Evolutionary conservation across 2,797 vertebrate species (phyloP).

Genomic region (Coregonus sp.): DNA sequence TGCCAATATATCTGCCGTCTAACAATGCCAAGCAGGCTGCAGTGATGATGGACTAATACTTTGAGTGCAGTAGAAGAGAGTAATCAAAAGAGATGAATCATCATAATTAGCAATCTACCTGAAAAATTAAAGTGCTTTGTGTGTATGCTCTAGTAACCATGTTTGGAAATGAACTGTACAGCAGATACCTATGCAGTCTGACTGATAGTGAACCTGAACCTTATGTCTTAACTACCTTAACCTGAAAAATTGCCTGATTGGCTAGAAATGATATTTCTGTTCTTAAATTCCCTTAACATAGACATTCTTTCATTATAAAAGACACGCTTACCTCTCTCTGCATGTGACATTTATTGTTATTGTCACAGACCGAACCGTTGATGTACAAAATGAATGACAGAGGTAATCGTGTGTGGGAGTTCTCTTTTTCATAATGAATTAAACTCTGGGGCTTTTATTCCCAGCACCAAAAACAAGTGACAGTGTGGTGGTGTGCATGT

Average conservation of each 20-base stretch:
- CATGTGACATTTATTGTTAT: background rate
- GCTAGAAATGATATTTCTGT: background rate
- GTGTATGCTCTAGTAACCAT: constrained; percentile 32
- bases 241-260: constrained; percentile 20
- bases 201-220: constrained; percentile 11
- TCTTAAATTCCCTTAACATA: constrained; percentile 4
- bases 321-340: background rate
- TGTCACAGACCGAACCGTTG: background rate
- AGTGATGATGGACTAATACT: constrained; percentile 35
- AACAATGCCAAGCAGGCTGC: constrained; percentile 34
- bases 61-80: constrained; percentile 39
- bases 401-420: background rate
- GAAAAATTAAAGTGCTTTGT: constrained; percentile 23
- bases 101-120: constrained; percentile 22
- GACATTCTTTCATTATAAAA: background rate
- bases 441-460: background rate
- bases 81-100: constrained; percentile 11
- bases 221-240: constrained; percentile 68
- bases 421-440: background rate
- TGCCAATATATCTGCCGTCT: constrained; percentile 32
- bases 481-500: background rate
- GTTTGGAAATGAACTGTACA: constrained; percentile 64
- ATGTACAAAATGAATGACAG: no score
- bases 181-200: constrained; percentile 31
- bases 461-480: background rate